Evolutionary conservation across 2,888 invertebrate species (phyloP).

Genomic region (Margaritifera margaritifera): DNA sequence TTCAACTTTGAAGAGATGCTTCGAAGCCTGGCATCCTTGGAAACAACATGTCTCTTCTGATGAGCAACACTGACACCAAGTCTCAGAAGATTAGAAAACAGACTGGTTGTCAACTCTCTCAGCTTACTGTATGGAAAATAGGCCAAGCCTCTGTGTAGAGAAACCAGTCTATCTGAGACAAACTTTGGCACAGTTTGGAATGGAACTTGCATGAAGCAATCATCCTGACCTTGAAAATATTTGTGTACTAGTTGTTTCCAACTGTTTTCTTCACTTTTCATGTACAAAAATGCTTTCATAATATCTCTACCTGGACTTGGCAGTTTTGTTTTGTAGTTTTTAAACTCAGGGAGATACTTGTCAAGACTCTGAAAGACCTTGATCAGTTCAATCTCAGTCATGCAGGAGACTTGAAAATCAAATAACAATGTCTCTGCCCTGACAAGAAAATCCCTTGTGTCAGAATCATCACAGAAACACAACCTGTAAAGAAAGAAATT

Average conservation of each 20-base stretch:
- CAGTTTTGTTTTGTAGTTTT: background rate
- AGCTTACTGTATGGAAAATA: conserved; percentile 74
- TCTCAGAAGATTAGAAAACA: conserved; percentile 43
- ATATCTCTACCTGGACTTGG: conserved; percentile 5
- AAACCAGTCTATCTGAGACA: conserved; percentile 76
- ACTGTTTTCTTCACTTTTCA: conserved; percentile 16
- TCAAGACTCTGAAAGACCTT: conserved; percentile 36
- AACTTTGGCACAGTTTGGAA: conserved; percentile 77
- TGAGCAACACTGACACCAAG: conserved; percentile 31
- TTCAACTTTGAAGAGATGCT: too few relatives aligned
- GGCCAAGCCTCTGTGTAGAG: conserved; percentile 76
- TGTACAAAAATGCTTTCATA: conserved; percentile 15
- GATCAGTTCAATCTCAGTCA: conserved; percentile 53
- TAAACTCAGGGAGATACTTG: background rate
- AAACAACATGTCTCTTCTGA: background rate
- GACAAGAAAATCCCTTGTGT: conserved; percentile 47
- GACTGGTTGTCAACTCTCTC: conserved; percentile 39
- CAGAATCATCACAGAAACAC: conserved; percentile 41
- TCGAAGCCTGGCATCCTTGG: conserved; percentile 26
- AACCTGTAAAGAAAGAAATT: conserved; percentile 50
- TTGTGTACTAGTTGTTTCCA: conserved; percentile 41
- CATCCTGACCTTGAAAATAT: conserved; percentile 40
- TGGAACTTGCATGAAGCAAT: conserved; percentile 73
- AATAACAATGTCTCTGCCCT: conserved; percentile 56
- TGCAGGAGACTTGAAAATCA: conserved; percentile 52